phyloP scores from a whole-genome alignment of 2,888 invertebrate genomes.

The Cryptocheilus praepositus region DNA sequence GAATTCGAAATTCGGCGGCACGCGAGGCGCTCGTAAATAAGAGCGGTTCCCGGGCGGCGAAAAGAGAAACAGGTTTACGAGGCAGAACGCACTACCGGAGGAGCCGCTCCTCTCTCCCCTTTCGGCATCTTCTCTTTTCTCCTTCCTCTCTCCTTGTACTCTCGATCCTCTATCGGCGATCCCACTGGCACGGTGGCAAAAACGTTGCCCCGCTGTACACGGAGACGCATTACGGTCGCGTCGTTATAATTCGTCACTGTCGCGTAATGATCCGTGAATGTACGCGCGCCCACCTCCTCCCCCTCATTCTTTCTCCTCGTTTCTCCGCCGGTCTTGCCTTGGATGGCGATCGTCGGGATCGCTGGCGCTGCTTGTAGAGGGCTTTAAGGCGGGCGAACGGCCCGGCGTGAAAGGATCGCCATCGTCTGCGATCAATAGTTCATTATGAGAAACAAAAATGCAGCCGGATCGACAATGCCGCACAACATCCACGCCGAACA shows the following conservation, averaged over 20 bases:
- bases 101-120: not conserved
- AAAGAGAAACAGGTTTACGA: slow-evolving; percentile 66
- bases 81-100: slow-evolving; percentile 56
- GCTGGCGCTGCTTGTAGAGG: slow-evolving; percentile 38
- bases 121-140: slow-evolving; percentile 22
- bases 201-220: slow-evolving; percentile 51
- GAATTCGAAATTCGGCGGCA: slow-evolving; percentile 59
- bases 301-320: slow-evolving; percentile 11
- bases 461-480: slow-evolving; percentile 55
- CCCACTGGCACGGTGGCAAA: slow-evolving; percentile 50
- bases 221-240: slow-evolving; percentile 62
- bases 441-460: slow-evolving; percentile 71
- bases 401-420: slow-evolving; percentile 59
- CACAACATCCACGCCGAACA: slow-evolving; percentile 45
- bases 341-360: slow-evolving; percentile 18
- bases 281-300: slow-evolving; percentile 44
- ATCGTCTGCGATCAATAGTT: slow-evolving; percentile 68
- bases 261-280: slow-evolving; percentile 66
- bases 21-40: slow-evolving; percentile 62
- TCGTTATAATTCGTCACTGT: slow-evolving; percentile 70
- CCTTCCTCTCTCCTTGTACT: not conserved
- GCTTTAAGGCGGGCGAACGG: slow-evolving; percentile 8
- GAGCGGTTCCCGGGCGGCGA: slow-evolving; percentile 58
- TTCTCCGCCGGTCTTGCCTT: slow-evolving; percentile 8
- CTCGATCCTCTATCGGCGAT: slow-evolving; percentile 49